Evolutionary conservation across 2,888 invertebrate species (phyloP).

Genomic region (Lepidocyrtinus sp.): DNA sequence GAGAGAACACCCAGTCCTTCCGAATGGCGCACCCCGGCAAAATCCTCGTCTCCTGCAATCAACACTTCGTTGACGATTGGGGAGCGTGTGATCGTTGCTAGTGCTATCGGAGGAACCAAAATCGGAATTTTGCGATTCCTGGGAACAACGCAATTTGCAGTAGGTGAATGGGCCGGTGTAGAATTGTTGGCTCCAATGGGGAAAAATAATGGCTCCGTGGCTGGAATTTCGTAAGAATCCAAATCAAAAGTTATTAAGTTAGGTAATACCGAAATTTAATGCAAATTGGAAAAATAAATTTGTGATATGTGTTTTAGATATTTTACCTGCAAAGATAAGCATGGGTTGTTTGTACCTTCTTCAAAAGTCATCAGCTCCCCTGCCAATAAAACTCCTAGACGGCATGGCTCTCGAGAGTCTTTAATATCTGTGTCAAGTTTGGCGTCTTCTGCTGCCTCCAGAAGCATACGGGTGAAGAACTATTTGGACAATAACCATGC

Average conservation of each 20-base stretch:
- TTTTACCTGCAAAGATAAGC: constrained; percentile 91
- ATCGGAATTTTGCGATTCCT: constrained; percentile 88
- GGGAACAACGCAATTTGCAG: constrained; percentile 91
- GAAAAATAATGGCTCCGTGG: constrained; percentile 96
- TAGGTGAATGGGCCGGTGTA: constrained; percentile 96
- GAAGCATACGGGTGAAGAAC: constrained; percentile 57
- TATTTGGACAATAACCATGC: too few species aligned
- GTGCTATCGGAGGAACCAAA: constrained; percentile 91
- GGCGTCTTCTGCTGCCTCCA: constrained; percentile 73
- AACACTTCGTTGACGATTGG: constrained; percentile 79
- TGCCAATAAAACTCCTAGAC: constrained; percentile 79
- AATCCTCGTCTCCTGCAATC: constrained; percentile 4
- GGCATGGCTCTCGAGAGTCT: constrained; percentile 88
- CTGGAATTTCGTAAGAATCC: constrained; percentile 80
- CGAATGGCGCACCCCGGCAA: constrained; percentile 23
- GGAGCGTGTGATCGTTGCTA: constrained; percentile 88
- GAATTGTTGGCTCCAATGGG: constrained; percentile 94
- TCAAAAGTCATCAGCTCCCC: constrained; percentile 92
- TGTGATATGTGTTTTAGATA: constrained; percentile 80
- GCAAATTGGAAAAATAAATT: too few species aligned
- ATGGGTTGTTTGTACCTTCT: constrained; percentile 94
- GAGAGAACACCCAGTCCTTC: constrained; percentile 50
- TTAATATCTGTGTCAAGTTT: constrained; percentile 78
- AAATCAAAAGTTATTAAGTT: too few species aligned
- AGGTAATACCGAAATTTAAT: too few species aligned